Evolutionary conservation across 2,888 invertebrate genomes (phyloP), one percentile per base, ranked within the genome.

Genomic region (Dilophus febrilis): DNA sequence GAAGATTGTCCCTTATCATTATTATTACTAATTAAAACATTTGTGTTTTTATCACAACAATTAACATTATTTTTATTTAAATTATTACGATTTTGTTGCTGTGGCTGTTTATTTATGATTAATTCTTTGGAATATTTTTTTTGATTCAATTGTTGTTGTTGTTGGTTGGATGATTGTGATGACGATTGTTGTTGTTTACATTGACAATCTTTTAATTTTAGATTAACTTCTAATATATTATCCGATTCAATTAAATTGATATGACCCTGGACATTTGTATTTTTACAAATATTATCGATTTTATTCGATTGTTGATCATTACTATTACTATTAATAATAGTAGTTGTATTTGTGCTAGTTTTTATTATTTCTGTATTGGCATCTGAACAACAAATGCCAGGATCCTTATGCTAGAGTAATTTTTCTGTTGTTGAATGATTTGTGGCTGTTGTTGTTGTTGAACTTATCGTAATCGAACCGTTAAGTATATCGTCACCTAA

Each of bases 381-480:
- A n/a, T n/a, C n/a, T n/a, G n/a, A n/a, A n/a, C n/a, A 6, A 55
- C 58, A 44, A 42, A 54, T 67, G 70, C 74, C 73, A 72, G 72
- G 71, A 64, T 69, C 72, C 68, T 67, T 68, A 67, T 68, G 77
- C 77, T 78, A 80, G 70, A 80, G 77, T 59, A 79, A 69, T 65
- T 79, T 79, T 60, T 79, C 79, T 49, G 76, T 61, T 44, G 59
- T 56, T 17, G 57, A 53, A 45, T 56, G 54, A 45, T 55, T 45
- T 29, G 47, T 58, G 38, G n/a, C n/a, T n/a, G n/a, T 22, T 22
- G 22, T 22, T 6, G 58, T 63, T 48, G 70, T 70, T 51, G 74
- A 73, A 61, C 71, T 72, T 57, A 71, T 62, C 51, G 70, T 68
- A 45, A 67, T 67, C 54, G 68, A 70, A 46, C 66, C 66, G 57